Evolutionary conservation across 2,797 vertebrate genomes (phyloP).

Genomic region (Sebastes minor): DNA sequence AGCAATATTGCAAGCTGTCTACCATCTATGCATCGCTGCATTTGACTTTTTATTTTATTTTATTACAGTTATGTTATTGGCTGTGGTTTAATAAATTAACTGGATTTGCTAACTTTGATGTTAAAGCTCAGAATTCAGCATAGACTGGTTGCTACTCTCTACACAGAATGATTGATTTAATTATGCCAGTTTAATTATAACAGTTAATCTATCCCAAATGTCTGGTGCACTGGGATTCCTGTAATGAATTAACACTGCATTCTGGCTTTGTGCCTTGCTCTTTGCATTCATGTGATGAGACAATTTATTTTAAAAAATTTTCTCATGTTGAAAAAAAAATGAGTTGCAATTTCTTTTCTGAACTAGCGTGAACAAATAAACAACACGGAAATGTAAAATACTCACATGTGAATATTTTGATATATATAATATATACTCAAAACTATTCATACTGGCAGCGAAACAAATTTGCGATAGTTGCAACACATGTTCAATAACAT

Average conservation of each 20-base stretch:
- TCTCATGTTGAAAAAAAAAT: neutral
- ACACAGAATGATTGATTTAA: constrained; percentile 34
- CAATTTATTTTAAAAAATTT: neutral
- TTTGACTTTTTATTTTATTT: constrained; percentile 18
- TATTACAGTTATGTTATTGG: constrained; percentile 1
- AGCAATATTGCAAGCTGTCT: constrained; percentile 47
- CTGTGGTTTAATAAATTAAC: constrained; percentile 8
- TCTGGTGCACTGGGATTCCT: neutral
- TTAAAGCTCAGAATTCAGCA: constrained; percentile 2
- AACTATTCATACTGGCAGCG: no score
- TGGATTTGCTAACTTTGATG: neutral
- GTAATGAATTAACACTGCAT: neutral
- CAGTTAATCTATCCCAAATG: constrained; percentile 14
- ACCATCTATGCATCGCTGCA: constrained; percentile 30
- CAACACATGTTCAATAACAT: no score
- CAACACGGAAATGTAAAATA: no score
- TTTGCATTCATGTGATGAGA: neutral
- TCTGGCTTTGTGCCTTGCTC: neutral
- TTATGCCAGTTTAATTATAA: neutral
- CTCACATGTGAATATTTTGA: no score
- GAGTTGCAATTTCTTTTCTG: no score
- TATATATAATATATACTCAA: no score
- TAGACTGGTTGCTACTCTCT: neutral
- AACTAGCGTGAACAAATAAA: no score
- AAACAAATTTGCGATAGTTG: no score